phyloP scores from a whole-genome alignment of 2,797 vertebrate genomes.

The Hybognathus amarus region DNA sequence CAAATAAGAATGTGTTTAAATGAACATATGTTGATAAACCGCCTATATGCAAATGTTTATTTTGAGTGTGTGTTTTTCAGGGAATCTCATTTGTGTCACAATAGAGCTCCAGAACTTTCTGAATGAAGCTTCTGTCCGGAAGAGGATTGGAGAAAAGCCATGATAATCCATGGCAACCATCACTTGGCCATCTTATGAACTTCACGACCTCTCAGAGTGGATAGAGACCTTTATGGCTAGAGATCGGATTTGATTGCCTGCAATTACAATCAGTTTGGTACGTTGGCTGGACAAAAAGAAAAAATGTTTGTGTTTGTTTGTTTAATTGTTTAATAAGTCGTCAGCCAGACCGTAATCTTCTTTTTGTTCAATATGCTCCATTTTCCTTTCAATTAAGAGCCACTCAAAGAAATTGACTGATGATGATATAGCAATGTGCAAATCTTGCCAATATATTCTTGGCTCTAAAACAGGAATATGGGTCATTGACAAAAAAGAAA shows the following conservation, averaged over 20 bases:
- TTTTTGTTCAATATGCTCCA: neutral
- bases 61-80: conserved; percentile 53
- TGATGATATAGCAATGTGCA: neutral
- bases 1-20: conserved; percentile 14
- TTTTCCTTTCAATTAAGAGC: neutral
- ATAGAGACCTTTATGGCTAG: conserved; percentile 1
- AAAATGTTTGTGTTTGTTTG: neutral
- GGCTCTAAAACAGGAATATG: neutral
- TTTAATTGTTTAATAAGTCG: neutral
- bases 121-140: conserved; percentile 48
- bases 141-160: conserved; percentile 46
- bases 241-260: neutral
- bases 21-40: conserved; percentile 26
- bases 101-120: conserved; percentile 52
- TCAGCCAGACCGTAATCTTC: neutral
- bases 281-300: neutral
- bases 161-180: conserved; percentile 56
- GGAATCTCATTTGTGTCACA: conserved; percentile 60
- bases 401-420: neutral
- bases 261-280: conserved; percentile 3
- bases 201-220: conserved; percentile 27
- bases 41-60: conserved; percentile 55
- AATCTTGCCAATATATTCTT: neutral
- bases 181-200: conserved; percentile 28
- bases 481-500: neutral